phyloP scores from a whole-genome alignment of 2,888 invertebrate genomes.

The Liodrosophila aerea region DNA sequence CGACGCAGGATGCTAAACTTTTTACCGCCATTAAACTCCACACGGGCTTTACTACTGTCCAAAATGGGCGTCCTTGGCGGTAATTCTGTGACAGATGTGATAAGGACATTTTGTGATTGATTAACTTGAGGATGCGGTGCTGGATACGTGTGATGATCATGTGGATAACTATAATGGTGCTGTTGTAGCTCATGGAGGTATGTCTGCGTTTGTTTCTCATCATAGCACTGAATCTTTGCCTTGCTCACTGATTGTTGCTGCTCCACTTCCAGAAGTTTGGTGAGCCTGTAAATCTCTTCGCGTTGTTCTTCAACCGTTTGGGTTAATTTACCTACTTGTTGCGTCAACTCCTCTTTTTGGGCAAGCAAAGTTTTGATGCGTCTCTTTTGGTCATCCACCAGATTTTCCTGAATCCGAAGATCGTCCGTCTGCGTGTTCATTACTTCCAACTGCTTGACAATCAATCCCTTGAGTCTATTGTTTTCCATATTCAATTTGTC shows the following conservation, averaged over 20 bases:
- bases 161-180: neutral
- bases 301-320: conserved; percentile 63
- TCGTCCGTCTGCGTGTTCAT: conserved; percentile 95
- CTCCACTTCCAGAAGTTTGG: conserved; percentile 55
- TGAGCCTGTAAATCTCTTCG: conserved; percentile 55
- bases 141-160: too few relatives aligned
- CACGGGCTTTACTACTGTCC: conserved; percentile 42
- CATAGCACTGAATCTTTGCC: conserved; percentile 42
- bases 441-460: conserved; percentile 92
- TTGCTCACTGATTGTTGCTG: conserved; percentile 40
- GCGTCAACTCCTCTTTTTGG: conserved; percentile 80
- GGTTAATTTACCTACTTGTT: conserved; percentile 82
- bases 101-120: conserved; percentile 24
- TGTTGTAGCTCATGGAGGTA: neutral
- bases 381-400: conserved; percentile 87
- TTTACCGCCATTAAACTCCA: conserved; percentile 60
- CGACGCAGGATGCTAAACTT: conserved; percentile 65
- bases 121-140: conserved; percentile 14
- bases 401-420: conserved; percentile 90
- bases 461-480: conserved; percentile 86
- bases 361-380: conserved; percentile 91
- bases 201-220: conserved; percentile 56
- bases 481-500: conserved; percentile 80
- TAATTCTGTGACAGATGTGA: conserved; percentile 26
- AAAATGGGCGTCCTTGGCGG: conserved; percentile 29